phyloP scores from a whole-genome alignment of 1,140 invertebrate species.

The Neodiprion lecontei region DNA sequence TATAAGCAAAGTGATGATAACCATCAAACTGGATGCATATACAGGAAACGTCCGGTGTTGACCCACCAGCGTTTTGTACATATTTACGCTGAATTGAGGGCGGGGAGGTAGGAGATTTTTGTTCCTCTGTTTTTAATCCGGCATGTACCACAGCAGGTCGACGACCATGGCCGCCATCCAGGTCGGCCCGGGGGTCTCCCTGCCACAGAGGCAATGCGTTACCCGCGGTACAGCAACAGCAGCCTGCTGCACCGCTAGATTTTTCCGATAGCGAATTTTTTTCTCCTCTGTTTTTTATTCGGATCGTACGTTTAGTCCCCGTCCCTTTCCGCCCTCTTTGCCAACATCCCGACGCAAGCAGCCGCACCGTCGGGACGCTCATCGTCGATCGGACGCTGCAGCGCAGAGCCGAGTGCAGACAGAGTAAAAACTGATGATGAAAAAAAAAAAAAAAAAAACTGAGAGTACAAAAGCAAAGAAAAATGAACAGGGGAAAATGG shows the following conservation, averaged over 20 bases:
- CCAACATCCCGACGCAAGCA: conserved; percentile 24
- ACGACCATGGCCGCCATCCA: neutral
- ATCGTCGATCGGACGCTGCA: conserved; percentile 46
- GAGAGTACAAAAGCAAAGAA: conserved; percentile 9
- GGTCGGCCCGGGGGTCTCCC: neutral
- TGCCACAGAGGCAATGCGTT: neutral
- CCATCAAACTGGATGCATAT: too few species aligned
- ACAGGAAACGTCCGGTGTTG: too few species aligned
- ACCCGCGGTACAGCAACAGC: neutral
- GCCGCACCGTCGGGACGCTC: conserved; percentile 42
- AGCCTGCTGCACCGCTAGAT: conserved; percentile 42
- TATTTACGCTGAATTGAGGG: too few species aligned
- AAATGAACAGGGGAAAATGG: conserved; percentile 29
- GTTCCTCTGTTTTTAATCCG: neutral
- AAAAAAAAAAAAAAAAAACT: conserved; percentile 36
- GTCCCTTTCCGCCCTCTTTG: conserved; percentile 7
- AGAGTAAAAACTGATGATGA: conserved; percentile 50
- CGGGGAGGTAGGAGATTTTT: neutral
- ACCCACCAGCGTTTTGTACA: too few species aligned
- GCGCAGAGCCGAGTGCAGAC: conserved; percentile 42
- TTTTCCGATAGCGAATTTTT: conserved; percentile 57
- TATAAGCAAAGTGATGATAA: too few species aligned
- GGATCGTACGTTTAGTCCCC: conserved; percentile 22
- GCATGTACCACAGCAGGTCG: neutral
- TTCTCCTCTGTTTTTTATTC: conserved; percentile 14